Evolutionary conservation across 2,113 vertebrate genomes (phyloP).

Genomic region (Oceanites oceanicus): DNA sequence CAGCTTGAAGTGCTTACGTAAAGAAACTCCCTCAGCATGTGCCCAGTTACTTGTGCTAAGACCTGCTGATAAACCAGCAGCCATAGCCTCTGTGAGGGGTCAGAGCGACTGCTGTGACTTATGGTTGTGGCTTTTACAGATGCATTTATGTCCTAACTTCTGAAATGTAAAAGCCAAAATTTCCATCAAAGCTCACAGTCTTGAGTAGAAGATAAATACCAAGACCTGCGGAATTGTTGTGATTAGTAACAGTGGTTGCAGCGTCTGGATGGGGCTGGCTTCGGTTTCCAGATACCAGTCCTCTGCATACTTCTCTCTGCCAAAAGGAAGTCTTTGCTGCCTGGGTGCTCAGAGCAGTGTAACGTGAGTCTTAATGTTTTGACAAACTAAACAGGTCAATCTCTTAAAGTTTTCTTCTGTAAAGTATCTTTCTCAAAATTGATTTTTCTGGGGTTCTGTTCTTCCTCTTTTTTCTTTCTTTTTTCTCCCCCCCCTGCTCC

Average conservation of each 20-base stretch:
- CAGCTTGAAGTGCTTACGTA: neutral
- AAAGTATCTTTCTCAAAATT: neutral
- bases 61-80: neutral
- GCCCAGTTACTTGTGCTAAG: neutral
- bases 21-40: neutral
- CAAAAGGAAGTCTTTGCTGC: neutral
- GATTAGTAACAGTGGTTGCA: neutral
- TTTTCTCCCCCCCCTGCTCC: too few species aligned
- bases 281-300: neutral
- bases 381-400: neutral
- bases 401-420: neutral
- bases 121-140: neutral
- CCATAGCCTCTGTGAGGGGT: neutral
- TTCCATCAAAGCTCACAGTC: neutral
- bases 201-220: neutral
- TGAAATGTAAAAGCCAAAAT: neutral
- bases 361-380: neutral
- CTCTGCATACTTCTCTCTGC: neutral
- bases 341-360: neutral
- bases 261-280: neutral
- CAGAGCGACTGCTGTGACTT: neutral
- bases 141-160: neutral
- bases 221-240: neutral
- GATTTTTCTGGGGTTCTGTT: neutral
- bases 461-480: accelerated